These are phyloP conservation scores for Oplegnathus fasciatus DNA, from an alignment of 2,113 vertebrate genomes.

Conservation along the genomic window DNA sequence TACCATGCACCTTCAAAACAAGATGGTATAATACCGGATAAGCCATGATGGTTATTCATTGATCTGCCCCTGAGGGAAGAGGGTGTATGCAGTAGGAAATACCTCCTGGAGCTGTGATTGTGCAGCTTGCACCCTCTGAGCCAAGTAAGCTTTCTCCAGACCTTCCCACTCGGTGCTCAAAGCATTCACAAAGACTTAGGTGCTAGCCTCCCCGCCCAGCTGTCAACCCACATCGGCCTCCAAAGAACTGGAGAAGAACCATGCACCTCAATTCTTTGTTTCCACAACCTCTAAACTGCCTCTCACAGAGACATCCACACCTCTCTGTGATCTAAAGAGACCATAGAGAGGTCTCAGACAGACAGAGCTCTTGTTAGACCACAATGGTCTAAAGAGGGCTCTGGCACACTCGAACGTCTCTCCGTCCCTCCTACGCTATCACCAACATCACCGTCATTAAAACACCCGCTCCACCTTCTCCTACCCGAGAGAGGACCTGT, in stretches of 20 bases:
- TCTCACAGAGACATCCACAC: slow-evolving; percentile 63
- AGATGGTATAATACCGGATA: neutral
- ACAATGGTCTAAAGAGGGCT: slow-evolving; percentile 22
- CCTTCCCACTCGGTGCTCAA: slow-evolving; percentile 32
- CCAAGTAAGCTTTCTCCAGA: slow-evolving; percentile 1
- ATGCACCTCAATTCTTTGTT: slow-evolving; percentile 70
- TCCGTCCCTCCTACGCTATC: neutral
- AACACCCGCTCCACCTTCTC: slow-evolving; percentile 7
- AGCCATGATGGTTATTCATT: slow-evolving; percentile 4
- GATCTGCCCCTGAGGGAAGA: neutral
- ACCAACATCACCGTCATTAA: slow-evolving; percentile 23
- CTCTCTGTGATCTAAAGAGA: slow-evolving; percentile 54
- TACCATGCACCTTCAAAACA: neutral
- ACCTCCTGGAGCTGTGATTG: neutral
- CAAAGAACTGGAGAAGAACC: slow-evolving; percentile 73
- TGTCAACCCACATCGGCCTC: slow-evolving; percentile 75
- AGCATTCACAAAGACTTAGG: slow-evolving; percentile 46
- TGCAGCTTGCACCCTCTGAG: slow-evolving; percentile 31
- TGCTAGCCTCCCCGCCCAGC: slow-evolving; percentile 54
- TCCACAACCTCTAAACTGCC: slow-evolving; percentile 46
- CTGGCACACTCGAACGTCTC: slow-evolving; percentile 21
- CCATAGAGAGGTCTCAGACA: slow-evolving; percentile 24
- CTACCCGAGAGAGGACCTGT: slow-evolving; percentile 9
- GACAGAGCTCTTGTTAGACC: slow-evolving; percentile 40
- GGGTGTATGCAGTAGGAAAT: neutral